Conservation (phyloP, 1,140 invertebrate genomes). For the Hylaeus volcanicus region DNA sequence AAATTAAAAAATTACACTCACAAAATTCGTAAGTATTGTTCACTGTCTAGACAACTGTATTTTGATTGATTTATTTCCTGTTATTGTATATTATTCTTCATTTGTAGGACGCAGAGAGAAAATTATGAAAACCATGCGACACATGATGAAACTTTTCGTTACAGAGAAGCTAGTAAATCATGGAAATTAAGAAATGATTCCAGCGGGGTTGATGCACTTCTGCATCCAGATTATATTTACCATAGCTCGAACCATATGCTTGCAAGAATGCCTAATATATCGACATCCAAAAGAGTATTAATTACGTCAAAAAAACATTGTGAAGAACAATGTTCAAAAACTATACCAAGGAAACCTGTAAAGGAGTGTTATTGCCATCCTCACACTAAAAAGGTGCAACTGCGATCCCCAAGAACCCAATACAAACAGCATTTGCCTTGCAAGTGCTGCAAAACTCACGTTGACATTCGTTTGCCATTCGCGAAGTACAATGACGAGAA, state of each 20-base stretch:
- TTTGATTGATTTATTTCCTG: neutral
- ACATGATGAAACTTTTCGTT: neutral
- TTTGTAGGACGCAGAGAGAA: conserved; percentile 48
- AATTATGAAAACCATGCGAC: conserved; percentile 7
- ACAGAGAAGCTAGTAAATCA: conserved; percentile 13
- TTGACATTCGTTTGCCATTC: conserved; percentile 16
- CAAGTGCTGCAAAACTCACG: conserved; percentile 52
- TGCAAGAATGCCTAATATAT: conserved; percentile 45
- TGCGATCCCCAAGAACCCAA: conserved; percentile 48
- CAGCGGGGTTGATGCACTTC: conserved; percentile 34
- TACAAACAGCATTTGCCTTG: conserved; percentile 46
- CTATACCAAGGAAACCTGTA: conserved; percentile 61
- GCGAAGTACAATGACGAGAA: conserved; percentile 16
- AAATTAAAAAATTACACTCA: conserved; percentile 45
- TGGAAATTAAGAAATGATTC: conserved; percentile 65
- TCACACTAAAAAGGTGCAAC: conserved; percentile 49
- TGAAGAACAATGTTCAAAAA: neutral
- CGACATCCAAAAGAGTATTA: conserved; percentile 48
- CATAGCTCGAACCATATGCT: conserved; percentile 13
- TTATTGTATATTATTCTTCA: neutral
- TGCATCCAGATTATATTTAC: conserved; percentile 46
- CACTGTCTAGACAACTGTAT: no score
- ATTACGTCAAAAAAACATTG: conserved; percentile 65
- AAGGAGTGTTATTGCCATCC: conserved; percentile 72
- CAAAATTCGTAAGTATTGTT: conserved; percentile 47